Percentiles rank a stretch among this genome's conserved stretches.
Evolutionary conservation across 2,888 invertebrate species (phyloP).

Genomic region (Peribatodes rhomboidaria): DNA sequence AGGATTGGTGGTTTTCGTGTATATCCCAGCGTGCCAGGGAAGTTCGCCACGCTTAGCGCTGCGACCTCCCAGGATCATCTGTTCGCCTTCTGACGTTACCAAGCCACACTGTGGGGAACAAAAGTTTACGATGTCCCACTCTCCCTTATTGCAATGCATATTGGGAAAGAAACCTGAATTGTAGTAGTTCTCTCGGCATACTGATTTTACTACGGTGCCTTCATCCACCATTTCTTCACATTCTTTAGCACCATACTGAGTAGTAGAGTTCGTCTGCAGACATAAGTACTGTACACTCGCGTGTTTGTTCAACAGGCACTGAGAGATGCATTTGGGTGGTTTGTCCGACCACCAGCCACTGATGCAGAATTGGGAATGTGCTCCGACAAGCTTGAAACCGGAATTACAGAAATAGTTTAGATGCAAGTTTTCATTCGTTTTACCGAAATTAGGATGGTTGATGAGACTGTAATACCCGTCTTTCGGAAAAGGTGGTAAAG

Average conservation of each 20-base stretch:
- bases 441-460: not conserved
- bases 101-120: conserved; percentile 45
- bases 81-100: conserved; percentile 52
- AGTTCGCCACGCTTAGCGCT: conserved; percentile 64
- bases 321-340: not conserved
- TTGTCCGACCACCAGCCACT: not conserved
- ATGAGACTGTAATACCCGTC: not conserved
- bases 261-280: not conserved
- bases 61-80: conserved; percentile 69
- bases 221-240: not conserved
- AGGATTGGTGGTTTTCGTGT: conserved; percentile 64
- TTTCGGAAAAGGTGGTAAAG: not conserved
- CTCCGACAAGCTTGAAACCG: not conserved
- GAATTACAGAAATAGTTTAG: not conserved
- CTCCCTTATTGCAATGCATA: not conserved
- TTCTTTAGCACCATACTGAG: not conserved
- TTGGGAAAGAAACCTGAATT: not conserved
- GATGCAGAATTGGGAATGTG: not conserved
- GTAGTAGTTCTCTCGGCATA: not conserved
- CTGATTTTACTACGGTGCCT: not conserved
- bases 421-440: not conserved
- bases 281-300: not conserved
- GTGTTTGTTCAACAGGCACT: not conserved
- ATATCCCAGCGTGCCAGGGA: conserved; percentile 87
- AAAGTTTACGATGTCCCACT: not conserved